Evolutionary conservation across 1,140 invertebrate species (phyloP).

Genomic region (Drosophila willistoni): DNA sequence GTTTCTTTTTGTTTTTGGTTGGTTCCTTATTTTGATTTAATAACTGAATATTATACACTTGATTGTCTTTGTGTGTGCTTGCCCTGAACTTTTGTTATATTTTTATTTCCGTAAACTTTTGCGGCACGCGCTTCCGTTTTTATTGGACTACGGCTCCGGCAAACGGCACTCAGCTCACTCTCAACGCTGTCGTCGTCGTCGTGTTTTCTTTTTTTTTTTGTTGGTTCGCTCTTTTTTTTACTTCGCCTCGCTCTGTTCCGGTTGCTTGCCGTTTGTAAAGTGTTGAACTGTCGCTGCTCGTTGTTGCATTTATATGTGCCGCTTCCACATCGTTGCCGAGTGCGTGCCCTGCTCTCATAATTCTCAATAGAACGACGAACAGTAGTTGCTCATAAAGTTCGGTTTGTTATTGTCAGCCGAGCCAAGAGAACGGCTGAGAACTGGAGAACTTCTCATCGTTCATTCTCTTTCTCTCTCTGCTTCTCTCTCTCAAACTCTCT

Average conservation of each 20-base stretch:
- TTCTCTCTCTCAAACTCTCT: background rate
- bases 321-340: slow-evolving; percentile 55
- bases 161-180: background rate
- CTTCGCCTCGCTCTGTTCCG: slow-evolving; percentile 25
- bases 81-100: slow-evolving; percentile 51
- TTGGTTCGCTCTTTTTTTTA: slow-evolving; percentile 33
- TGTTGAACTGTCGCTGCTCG: slow-evolving; percentile 51
- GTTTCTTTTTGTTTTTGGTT: slow-evolving; percentile 4
- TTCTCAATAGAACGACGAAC: slow-evolving; percentile 50
- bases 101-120: slow-evolving; percentile 79
- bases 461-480: slow-evolving; percentile 9
- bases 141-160: slow-evolving; percentile 12
- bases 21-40: slow-evolving; percentile 24
- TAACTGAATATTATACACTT: slow-evolving; percentile 26
- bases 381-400: slow-evolving; percentile 50
- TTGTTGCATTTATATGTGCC: slow-evolving; percentile 66
- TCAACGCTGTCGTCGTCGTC: slow-evolving; percentile 27
- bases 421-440: background rate
- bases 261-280: slow-evolving; percentile 61
- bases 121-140: slow-evolving; percentile 70
- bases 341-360: slow-evolving; percentile 65
- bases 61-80: slow-evolving; percentile 16
- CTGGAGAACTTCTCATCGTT: background rate
- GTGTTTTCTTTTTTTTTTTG: slow-evolving; percentile 18
- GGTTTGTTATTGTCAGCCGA: slow-evolving; percentile 63